Percentiles rank a stretch among this genome's conserved stretches.
Evolutionary conservation across 1,140 invertebrate genomes (phyloP).

Genomic region (Pollicipes pollicipes): DNA sequence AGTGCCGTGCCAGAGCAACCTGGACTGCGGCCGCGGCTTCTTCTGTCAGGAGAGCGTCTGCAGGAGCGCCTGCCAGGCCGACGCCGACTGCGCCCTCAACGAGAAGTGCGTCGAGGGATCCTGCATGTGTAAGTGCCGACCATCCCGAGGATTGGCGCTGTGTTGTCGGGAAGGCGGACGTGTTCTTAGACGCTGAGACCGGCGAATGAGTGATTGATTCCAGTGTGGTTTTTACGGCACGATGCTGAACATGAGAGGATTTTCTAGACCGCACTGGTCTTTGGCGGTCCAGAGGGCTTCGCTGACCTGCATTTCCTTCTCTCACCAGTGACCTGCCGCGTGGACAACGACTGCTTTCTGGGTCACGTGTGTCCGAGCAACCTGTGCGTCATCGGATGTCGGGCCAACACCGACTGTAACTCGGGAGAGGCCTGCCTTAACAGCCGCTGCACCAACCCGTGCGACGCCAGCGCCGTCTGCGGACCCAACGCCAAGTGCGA

Average conservation of each 20-base stretch:
- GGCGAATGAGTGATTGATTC: too few relatives aligned
- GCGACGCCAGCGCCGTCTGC: slow-evolving; percentile 37
- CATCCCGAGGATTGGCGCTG: too few relatives aligned
- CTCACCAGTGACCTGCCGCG: slow-evolving; percentile 53
- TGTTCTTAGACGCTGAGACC: too few relatives aligned
- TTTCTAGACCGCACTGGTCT: too few relatives aligned
- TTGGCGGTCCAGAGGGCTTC: too few relatives aligned
- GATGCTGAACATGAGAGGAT: too few relatives aligned
- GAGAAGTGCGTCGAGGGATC: slow-evolving; percentile 65
- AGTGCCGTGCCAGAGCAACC: slow-evolving; percentile 45
- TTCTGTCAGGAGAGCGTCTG: slow-evolving; percentile 61
- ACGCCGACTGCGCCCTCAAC: slow-evolving; percentile 72
- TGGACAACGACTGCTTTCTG: slow-evolving; percentile 78
- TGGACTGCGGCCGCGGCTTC: slow-evolving; percentile 47
- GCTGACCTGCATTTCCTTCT: too few relatives aligned
- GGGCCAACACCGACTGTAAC: slow-evolving; percentile 67
- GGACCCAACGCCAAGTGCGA: slow-evolving; percentile 56
- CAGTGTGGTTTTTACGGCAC: too few relatives aligned
- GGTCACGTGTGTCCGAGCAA: slow-evolving; percentile 72
- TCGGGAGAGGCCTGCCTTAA: slow-evolving; percentile 56
- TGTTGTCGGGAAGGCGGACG: too few relatives aligned
- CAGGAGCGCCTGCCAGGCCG: slow-evolving; percentile 46
- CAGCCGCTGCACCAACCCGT: slow-evolving; percentile 68
- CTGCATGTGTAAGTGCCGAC: slow-evolving; percentile 48
- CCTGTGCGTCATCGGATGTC: slow-evolving; percentile 66